These are phyloP conservation scores for Epistrophella euchroma DNA, from an alignment of 2,888 invertebrate species.

Conservation along the genomic window DNA sequence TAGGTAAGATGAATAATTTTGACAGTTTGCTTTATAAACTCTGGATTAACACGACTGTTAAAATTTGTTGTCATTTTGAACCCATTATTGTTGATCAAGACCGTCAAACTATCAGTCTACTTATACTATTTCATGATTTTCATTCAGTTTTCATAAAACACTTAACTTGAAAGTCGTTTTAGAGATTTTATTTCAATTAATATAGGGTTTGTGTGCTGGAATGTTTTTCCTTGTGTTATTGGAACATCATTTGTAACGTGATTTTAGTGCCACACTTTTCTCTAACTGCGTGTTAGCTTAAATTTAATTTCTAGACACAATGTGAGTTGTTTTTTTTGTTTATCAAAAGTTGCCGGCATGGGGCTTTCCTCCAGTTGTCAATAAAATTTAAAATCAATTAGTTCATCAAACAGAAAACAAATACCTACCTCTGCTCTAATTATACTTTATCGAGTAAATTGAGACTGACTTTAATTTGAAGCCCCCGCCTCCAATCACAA, in stretches of 20 bases:
- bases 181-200: too few species aligned
- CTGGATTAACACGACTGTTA: too few species aligned
- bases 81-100: too few species aligned
- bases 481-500: constrained; percentile 20
- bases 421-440: constrained; percentile 38
- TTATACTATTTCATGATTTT: too few species aligned
- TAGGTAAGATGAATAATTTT: too few species aligned
- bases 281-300: neutral
- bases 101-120: too few species aligned
- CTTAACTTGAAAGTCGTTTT: too few species aligned
- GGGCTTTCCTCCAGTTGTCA: neutral
- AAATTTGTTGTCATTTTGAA: too few species aligned
- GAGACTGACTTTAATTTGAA: constrained; percentile 39
- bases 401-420: constrained; percentile 45
- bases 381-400: constrained; percentile 35
- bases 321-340: neutral
- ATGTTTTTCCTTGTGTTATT: neutral
- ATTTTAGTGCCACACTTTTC: neutral
- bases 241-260: too few species aligned
- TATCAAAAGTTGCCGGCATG: constrained; percentile 2
- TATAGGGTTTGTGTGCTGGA: too few species aligned
- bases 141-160: too few species aligned
- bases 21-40: too few species aligned
- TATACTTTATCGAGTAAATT: constrained; percentile 45
- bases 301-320: neutral